Evolutionary conservation across 2,797 vertebrate genomes (phyloP), one percentile per base, ranked within the genome.

Genomic region (Ispidina picta): DNA sequence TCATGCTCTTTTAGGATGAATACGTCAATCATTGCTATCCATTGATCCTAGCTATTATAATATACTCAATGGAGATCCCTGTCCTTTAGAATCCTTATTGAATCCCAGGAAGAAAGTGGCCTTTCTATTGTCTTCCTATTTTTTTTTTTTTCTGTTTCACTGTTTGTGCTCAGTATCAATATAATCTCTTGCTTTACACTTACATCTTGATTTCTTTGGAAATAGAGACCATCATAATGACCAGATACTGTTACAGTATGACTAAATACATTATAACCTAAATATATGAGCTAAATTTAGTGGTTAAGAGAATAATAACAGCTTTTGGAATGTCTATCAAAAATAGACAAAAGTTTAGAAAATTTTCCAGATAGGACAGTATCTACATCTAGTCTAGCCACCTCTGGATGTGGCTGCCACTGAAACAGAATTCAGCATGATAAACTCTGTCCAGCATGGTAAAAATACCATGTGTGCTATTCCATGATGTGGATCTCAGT

Each of bases 1-100:
- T 78, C 31, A 6, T 18, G 5, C 17, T 85, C 10, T 6, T 83
- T 62, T 26, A 29, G 60, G 20, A 74, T 55, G 12, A 83, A 62
- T 7, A 21, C 0, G 0, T 43, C 29, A 48, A 39, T 77, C 1
- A 37, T 44, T 77, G 51, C 44, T 68, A 5, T 71, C 66, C 35
- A n/a, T 1, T 44, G 43, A 41, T 51, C 51, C 23, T 12, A 41
- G 5, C 17, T 26, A 66, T 58, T 63, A 17, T 6, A 68, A 41
- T 5, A 17, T 29, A 26, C 8, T 69, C 5, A 46, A 2, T 15
- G 19, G 20, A 39, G 10, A 81, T 49, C 11, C 7, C 26, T 15
- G 22, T 37, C n/a, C 23, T 55, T 83, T 2, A 59, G 26, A 14
- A 65, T 46, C 18, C 37, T 83, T 73, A 41, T 3, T 16, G 84